Evolutionary conservation across 2,888 invertebrate species (phyloP), one percentile per base, ranked within the genome.

Genomic region (Archaeoteleia sp.): DNA sequence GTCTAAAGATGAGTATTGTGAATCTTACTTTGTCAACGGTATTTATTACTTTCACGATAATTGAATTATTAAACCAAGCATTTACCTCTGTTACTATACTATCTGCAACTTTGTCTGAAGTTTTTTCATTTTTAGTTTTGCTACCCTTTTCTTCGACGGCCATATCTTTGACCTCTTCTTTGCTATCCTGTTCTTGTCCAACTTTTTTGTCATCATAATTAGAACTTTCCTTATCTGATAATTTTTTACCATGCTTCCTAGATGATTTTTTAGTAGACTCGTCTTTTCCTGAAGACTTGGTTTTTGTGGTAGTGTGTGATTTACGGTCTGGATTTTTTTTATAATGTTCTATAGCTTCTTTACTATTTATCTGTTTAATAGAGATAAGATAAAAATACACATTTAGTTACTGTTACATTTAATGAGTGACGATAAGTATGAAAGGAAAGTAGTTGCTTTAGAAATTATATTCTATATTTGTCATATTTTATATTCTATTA

Each of bases 341-440:
- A 15, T 58, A 67, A 25, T 66, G 61, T 20, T 67, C 65, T 20
- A 71, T 60, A 1, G 62, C 61, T 34, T 65, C 61, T 27, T 62
- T 67, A 23, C 66, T 68, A 14, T 42, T 57, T 13, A 55, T 46
- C 63, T 68, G 12, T 46, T 35, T 20, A 20, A 20, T 20, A 5
- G 6, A 35, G 1, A 8, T 15, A 49, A 49, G 9, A 9, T 1
- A 12, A 25, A n/a, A n/a, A n/a, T n/a, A n/a, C n/a, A n/a, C n/a
- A n/a, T n/a, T n/a, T n/a, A n/a, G n/a, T n/a, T n/a, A n/a, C n/a
- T n/a, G n/a, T n/a, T n/a, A n/a, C n/a, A n/a, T n/a, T n/a, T n/a
- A n/a, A n/a, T n/a, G n/a, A n/a, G n/a, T n/a, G n/a, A n/a, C n/a
- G n/a, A n/a, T n/a, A n/a, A n/a, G n/a, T n/a, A n/a, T n/a, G n/a